Conservation (phyloP, 2,113 vertebrate species). For the Pycnonotus jocosus region DNA sequence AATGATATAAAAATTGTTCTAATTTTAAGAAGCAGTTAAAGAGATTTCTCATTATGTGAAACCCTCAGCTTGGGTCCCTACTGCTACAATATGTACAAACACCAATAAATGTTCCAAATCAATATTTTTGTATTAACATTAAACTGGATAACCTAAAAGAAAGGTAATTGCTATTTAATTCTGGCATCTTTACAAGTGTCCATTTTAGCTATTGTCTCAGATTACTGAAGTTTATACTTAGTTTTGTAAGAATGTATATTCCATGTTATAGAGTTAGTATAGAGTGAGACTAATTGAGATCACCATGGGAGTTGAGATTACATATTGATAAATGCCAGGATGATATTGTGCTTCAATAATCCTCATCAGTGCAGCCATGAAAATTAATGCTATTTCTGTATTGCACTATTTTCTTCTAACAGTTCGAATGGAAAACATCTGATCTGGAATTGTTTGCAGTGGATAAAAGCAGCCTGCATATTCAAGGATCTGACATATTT, state of each 20-base stretch:
- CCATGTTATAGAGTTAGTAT: neutral
- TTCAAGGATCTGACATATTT: conserved; percentile 46
- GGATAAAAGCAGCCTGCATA: neutral
- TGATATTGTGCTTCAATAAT: neutral
- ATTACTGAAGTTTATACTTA: neutral
- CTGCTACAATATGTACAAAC: neutral
- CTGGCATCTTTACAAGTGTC: neutral
- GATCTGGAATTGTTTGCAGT: conserved; percentile 17
- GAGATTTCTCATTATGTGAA: neutral
- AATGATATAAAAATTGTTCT: neutral
- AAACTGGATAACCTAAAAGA: neutral
- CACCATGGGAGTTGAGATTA: neutral
- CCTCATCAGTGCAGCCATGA: neutral
- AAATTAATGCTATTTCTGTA: conserved; percentile 17
- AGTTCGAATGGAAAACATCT: neutral
- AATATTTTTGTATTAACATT: neutral
- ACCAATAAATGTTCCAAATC: neutral
- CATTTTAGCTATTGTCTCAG: neutral
- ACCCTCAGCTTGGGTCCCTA: neutral
- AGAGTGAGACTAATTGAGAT: neutral
- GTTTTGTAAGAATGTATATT: neutral
- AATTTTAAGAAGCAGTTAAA: neutral
- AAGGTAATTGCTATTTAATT: neutral
- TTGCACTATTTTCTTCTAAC: neutral
- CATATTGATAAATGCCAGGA: neutral